Base-by-base conservation (phyloP, 2,797 vertebrate species). In the Notoglanidium macrostoma region DNA sequence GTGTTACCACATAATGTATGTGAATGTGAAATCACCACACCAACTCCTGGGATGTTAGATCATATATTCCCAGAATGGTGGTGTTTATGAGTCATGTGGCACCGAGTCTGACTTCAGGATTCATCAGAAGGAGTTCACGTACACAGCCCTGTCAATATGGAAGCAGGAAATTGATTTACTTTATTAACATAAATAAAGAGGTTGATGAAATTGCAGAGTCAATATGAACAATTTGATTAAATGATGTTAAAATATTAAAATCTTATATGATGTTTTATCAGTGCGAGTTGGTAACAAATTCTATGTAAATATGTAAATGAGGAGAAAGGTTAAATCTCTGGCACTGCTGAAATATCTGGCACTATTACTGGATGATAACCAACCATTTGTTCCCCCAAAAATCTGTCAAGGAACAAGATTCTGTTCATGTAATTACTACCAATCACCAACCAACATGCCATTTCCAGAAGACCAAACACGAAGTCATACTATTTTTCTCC, bases 401-500 rank as follows among this genome's bases (percentile, higher is more conserved):
- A 84, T 79, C 54, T 80, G 82, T 79, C 73, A 87, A 35, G n/a
- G 82, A 79, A 19, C 55, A 77, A 57, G 61, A 63, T 80, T 80
- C 63, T 73, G 76, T 70, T 44, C 23, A 17, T 80, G 76, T 61
- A 80, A 61, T 80, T 84, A 85, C 74, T 51, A 87, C 72, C 74
- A 72, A 79, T 87, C 74, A 78, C 72, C 63, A 83, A 49, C 68
- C 74, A 74, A 57, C 54, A 76, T 83, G 54, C 32, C 77, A 40
- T 61, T 61, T 79, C 49, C 54, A 85, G 51, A 81, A 87, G 78
- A 51, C 32, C 76, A 81, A 79, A 79, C 51, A 51, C 12, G 10
- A 63, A 80, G 87, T 80, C 76, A 61, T 88, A 84, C 55, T 78
- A 70, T 86, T 84, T 86, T 81, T 81, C 83, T 81, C 83, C 49